A percentile compares a stretch with the other conserved stretches of the same genome.
Evolutionary conservation across 2,797 vertebrate genomes (phyloP).

Genomic region (Adrianichthys oophorus): DNA sequence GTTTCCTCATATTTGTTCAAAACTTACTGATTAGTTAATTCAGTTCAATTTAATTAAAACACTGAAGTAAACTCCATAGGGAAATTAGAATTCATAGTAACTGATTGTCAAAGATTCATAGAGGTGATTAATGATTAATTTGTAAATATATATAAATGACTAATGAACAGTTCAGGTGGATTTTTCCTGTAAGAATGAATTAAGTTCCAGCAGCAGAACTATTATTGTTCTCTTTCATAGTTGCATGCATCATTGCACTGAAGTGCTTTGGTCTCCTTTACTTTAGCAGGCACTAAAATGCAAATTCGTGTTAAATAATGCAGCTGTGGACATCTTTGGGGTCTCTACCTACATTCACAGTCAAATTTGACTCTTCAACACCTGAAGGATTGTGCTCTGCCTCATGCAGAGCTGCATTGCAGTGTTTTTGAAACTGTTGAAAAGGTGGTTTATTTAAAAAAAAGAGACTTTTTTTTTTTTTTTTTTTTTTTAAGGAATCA

Average conservation of each 20-base stretch:
- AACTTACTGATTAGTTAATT: no score
- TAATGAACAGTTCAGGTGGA: background rate
- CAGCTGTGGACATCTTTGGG: slow-evolving; percentile 5
- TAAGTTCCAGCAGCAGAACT: no score
- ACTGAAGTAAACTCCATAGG: no score
- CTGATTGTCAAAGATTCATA: no score
- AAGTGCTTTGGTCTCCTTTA: slow-evolving; percentile 3
- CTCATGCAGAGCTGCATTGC: background rate
- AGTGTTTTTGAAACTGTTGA: background rate
- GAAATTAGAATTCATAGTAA: no score
- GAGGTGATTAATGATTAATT: no score
- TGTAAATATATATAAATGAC: no score
- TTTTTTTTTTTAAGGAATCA: background rate
- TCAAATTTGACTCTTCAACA: slow-evolving; percentile 4
- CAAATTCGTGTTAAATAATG: slow-evolving; percentile 10
- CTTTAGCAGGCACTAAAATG: slow-evolving; percentile 19
- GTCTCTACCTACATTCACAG: slow-evolving; percentile 6
- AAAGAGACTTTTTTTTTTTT: no score
- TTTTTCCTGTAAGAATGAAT: background rate
- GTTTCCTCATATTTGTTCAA: no score
- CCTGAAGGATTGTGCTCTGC: slow-evolving; percentile 18
- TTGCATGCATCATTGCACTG: background rate
- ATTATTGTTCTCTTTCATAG: slow-evolving; percentile 16
- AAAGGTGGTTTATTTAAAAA: background rate
- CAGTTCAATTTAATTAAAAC: no score